Evolutionary conservation across 2,113 vertebrate genomes (phyloP), one percentile per base, ranked within the genome.

Genomic region (Psophia crepitans): DNA sequence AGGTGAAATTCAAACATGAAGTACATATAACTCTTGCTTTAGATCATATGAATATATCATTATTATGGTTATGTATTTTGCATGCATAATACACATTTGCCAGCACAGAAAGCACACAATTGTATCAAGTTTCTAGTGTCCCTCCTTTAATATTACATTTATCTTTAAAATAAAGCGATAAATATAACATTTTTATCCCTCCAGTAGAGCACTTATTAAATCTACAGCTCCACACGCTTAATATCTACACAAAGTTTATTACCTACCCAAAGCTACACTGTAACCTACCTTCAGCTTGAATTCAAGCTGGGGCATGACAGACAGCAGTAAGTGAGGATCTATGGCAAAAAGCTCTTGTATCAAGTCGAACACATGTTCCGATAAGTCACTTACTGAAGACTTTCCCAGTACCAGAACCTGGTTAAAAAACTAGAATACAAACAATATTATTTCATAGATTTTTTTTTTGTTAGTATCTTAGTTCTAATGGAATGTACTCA

Each of bases 321-420:
- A 99, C 43, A 99, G 98, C 57, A 99, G 98, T 86, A 99, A 98
- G 95, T 99, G 98, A 73, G 99, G 99, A 98, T 99, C 99, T 78
- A 99, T 99, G 83, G 99, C 98, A 97, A 99, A 99, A 95, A 99
- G 99, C 94, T 99, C 99, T 98, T 99, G 99, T 98, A 99, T 99
- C 95, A 99, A 99, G 97, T 99, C 99, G 97, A 99, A 99, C 44
- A 99, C 99, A 41, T 99, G 99, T 95, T 99, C 99, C 20, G 99
- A 99, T 61, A 99, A 98, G 97, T 99, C 99, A 92, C 99, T 99
- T 96, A 99, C 99, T 87, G 99, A 99, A 21, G 99, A 99, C 96
- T 99, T 99, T 86, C 99, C 99, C 98, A 99, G 98, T 96, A 99
- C 99, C 97, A 99, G 98, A 96, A 99, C 99, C 98, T 99, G 99